Evolutionary conservation across 2,888 invertebrate genomes (phyloP).

Genomic region (Platycheirus albimanus): DNA sequence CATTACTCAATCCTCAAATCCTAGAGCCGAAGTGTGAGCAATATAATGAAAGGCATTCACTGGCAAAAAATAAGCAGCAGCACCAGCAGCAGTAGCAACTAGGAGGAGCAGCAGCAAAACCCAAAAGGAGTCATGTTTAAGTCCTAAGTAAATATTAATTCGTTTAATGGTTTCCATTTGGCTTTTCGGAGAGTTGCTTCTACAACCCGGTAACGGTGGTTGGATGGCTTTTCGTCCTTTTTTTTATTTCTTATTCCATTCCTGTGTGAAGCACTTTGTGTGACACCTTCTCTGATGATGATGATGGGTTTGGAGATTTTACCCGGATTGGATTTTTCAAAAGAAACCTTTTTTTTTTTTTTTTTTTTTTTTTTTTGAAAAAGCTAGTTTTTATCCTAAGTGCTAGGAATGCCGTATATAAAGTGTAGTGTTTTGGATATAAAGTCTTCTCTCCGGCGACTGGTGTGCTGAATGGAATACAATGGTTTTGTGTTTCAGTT

Average conservation of each 20-base stretch:
- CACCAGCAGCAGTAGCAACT: not conserved
- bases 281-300: conserved; percentile 56
- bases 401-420: conserved; percentile 7
- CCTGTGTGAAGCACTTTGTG: conserved; percentile 59
- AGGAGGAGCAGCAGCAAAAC: not conserved
- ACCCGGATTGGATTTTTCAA: conserved; percentile 41
- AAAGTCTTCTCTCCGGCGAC: too few relatives aligned
- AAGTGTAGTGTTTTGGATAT: conserved; percentile 44
- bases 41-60: conserved; percentile 36
- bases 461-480: conserved; percentile 35
- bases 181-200: conserved; percentile 50
- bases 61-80: conserved; percentile 30
- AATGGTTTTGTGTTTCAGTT: conserved; percentile 49
- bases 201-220: conserved; percentile 23
- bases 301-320: conserved; percentile 29
- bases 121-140: conserved; percentile 74
- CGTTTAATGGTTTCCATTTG: conserved; percentile 77
- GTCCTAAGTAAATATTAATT: conserved; percentile 80
- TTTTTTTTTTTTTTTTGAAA: too few relatives aligned
- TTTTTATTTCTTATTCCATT: conserved; percentile 17
- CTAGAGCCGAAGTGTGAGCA: conserved; percentile 20
- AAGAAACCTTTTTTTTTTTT: conserved; percentile 43
- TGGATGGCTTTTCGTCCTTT: conserved; percentile 54
- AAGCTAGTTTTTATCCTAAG: conserved; percentile 38
- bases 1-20: conserved; percentile 65